Base-by-base conservation (phyloP, 2,113 vertebrate species). In the Podilymbus podiceps region DNA sequence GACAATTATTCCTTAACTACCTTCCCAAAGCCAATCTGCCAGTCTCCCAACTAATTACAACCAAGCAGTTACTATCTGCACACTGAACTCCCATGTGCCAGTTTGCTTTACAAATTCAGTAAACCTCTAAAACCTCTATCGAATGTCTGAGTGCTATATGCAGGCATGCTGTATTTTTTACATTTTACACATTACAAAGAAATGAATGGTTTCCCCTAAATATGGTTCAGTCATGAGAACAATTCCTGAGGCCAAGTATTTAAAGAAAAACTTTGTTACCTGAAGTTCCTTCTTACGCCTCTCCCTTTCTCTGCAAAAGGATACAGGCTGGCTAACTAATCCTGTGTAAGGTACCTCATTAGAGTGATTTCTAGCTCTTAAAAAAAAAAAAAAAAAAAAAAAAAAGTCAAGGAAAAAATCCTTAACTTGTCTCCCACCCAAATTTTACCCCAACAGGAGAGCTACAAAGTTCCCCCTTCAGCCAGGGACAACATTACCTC, bases 11-110 rank as follows among this genome's bases (percentile, higher is more conserved):
- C 93, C 83, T 89, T 91, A 95, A 89, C 83, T 91, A 85, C 63
- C 50, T 85, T 93, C 76, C 53, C 75, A 94, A 87, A 92, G 63
- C 87, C 28, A 94, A 89, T 96, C 78, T 90, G 74, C 88, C 82
- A 93, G 93, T 75, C 92, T 97, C 78, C 72, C 82, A 90, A 44
- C 56, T 89, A 96, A 93, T 90, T 96, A 86, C 58, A 76, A 60
- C 60, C 53, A 85, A 66, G 44, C 4, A 38, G 16, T 84, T 60
- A 7, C 38, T 74, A 44, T 81, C 90, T 93, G 68, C 53, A 85
- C 50, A 13, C 35, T 50, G 31, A 94, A 82, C 77, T 94, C 72
- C 78, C 94, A 86, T 46, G 73, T 14, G 30, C n/a, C 53, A 81
- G 35, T 59, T 59, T 50, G 75, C 58, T 78, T 75, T 40, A 75